phyloP scores from a whole-genome alignment of 2,888 invertebrate genomes.

The Orthonevra nobilis region DNA sequence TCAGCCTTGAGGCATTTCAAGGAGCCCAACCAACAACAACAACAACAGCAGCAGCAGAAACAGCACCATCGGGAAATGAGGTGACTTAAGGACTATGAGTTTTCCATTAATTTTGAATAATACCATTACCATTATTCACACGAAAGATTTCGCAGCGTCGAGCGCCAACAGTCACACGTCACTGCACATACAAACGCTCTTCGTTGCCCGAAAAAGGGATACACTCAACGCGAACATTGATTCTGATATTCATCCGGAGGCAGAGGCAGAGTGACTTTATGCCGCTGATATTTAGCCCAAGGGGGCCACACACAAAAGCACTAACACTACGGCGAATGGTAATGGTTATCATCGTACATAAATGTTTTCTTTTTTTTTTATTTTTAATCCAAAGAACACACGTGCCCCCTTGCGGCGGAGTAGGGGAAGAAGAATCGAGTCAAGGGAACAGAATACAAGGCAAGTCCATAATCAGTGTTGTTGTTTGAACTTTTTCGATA shows the following conservation, averaged over 20 bases:
- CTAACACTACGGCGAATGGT: slow-evolving; percentile 36
- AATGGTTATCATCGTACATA: slow-evolving; percentile 46
- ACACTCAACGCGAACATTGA: slow-evolving; percentile 36
- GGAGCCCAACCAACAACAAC: slow-evolving; percentile 27
- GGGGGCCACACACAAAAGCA: slow-evolving; percentile 19
- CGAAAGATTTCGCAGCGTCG: slow-evolving; percentile 61
- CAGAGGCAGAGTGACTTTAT: slow-evolving; percentile 1
- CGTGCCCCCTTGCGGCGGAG: neutral
- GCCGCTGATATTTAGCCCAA: slow-evolving; percentile 17
- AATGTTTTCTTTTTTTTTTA: too few species aligned
- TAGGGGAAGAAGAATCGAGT: slow-evolving; percentile 27
- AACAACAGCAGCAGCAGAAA: neutral
- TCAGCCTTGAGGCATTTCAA: slow-evolving; percentile 67
- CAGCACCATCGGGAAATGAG: slow-evolving; percentile 48
- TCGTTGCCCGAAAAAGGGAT: too few species aligned
- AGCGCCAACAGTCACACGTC: slow-evolving; percentile 20
- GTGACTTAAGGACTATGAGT: slow-evolving; percentile 66
- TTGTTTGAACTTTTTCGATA: too few species aligned
- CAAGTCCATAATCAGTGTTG: too few species aligned
- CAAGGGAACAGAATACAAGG: slow-evolving; percentile 43
- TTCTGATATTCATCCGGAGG: slow-evolving; percentile 27
- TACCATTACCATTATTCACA: slow-evolving; percentile 66
- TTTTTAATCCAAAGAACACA: slow-evolving; percentile 39
- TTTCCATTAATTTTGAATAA: slow-evolving; percentile 69
- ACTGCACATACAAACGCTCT: too few species aligned